Evolutionary conservation across 2,113 vertebrate species (phyloP).

Genomic region (Plestiodon gilberti): DNA sequence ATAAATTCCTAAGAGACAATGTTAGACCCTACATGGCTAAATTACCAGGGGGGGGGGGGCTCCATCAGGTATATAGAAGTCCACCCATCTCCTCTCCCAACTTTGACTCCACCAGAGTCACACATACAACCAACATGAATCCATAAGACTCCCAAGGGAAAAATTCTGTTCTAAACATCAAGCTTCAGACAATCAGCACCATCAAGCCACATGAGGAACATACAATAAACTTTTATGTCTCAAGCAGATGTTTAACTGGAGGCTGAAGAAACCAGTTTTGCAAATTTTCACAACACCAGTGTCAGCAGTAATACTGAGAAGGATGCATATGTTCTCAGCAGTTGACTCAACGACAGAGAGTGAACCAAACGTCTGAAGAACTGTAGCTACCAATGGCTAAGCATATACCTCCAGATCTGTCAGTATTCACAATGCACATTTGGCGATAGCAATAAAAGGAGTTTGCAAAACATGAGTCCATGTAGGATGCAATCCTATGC

Average conservation of each 20-base stretch:
- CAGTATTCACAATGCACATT: neutral
- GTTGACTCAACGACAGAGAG: neutral
- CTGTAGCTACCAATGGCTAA: neutral
- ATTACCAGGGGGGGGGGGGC: neutral
- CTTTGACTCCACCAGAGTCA: neutral
- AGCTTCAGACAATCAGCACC: neutral
- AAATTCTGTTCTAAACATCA: neutral
- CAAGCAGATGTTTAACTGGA: slow-evolving; percentile 2
- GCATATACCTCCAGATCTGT: neutral
- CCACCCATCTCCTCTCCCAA: neutral
- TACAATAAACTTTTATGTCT: neutral
- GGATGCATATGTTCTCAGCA: neutral
- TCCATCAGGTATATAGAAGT: neutral
- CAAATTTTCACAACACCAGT: neutral
- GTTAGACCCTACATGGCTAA: slow-evolving; percentile 6
- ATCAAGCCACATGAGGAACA: fast-evolving
- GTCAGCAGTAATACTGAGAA: neutral
- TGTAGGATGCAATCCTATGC: too few relatives aligned
- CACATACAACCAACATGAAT: neutral
- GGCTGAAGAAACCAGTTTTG: slow-evolving; percentile 5
- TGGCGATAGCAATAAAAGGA: too few relatives aligned
- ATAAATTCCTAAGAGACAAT: neutral
- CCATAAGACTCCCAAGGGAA: neutral
- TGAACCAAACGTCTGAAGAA: neutral
- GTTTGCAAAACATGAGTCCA: neutral